Base-by-base conservation (phyloP, 1,140 invertebrate genomes). In the Telenomus remus region DNA sequence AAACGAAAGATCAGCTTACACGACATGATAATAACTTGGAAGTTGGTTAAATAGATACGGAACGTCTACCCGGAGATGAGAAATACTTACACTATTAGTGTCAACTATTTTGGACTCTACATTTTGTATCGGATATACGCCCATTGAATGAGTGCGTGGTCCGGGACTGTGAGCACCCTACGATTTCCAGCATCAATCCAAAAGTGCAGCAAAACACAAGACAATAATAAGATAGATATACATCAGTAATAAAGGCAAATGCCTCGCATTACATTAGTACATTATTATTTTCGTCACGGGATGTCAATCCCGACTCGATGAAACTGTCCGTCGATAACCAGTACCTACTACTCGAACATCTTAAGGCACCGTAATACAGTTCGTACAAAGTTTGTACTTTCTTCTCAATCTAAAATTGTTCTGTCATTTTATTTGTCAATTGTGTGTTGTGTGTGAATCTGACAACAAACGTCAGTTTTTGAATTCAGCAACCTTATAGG, bases 161-260 rank as follows among this genome's bases (percentile, higher is more conserved):
- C 93, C 94, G 87, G 95, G 95, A 86, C 95, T 96, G 86, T 94
- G 94, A 82, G 94, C 92, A 88, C 95, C 95, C 95, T 96, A 90
- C 85, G 69, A 75, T 78, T 80, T 79, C 80, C 84, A 74, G 78
- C 79, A 78, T 78, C 59, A 81, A 82, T 83, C 83, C 83, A 79
- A 79, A 73, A 82, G 80, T 60, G 85, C 85, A 86, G 84, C 84
- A 84, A 82, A 84, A 86, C 84, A 85, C 81, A 86, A 86, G 81
- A 85, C 80, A 86, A 84, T 78, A 27, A 85, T 68, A 46, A 78
- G 76, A 80, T 79, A 27, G 19, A 27, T 27, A 27, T 27, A 27
- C 76, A 65, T 85, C 76, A 80, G 78, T 84, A 81, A 81, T 59
- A 80, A 73, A 59, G 44, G 13, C 39, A 71, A 51, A 35, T 37